Evolutionary conservation across 2,797 vertebrate genomes (phyloP).

Genomic region (Sciaenops ocellatus): DNA sequence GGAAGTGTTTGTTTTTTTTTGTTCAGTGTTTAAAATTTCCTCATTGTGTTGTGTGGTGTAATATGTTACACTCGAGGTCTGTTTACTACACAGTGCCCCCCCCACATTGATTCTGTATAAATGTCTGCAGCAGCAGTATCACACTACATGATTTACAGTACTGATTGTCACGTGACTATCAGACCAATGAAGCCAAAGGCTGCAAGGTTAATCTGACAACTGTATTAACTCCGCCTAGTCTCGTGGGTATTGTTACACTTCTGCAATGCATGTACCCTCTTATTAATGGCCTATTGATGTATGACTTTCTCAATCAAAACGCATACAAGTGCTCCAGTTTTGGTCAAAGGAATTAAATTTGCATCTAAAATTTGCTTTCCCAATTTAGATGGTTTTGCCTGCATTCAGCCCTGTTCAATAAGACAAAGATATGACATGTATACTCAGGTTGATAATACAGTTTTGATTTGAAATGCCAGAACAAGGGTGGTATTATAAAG

Average conservation of each 20-base stretch:
- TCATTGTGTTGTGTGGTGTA: slow-evolving; percentile 23
- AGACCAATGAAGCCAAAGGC: slow-evolving; percentile 58
- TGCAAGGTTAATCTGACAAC: slow-evolving; percentile 6
- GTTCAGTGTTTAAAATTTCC: slow-evolving; percentile 30
- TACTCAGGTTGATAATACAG: slow-evolving; percentile 68
- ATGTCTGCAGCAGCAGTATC: slow-evolving; percentile 20
- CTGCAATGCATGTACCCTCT: not conserved
- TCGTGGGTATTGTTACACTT: slow-evolving; percentile 25
- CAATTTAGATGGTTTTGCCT: not conserved
- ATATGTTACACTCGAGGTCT: slow-evolving; percentile 32
- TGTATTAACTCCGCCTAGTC: slow-evolving; percentile 16
- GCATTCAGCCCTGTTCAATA: slow-evolving; percentile 7
- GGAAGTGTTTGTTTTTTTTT: slow-evolving; percentile 37
- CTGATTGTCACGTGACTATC: slow-evolving; percentile 7
- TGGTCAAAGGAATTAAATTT: not conserved
- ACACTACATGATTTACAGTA: slow-evolving; percentile 16
- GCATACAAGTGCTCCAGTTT: not conserved
- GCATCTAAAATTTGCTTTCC: not conserved
- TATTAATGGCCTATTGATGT: not conserved
- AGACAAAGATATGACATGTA: not conserved
- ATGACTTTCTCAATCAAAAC: not conserved
- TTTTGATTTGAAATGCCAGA: slow-evolving; percentile 35
- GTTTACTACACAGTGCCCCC: slow-evolving; percentile 35
- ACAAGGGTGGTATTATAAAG: not conserved
- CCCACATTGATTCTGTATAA: slow-evolving; percentile 21